Evolutionary conservation across 2,888 invertebrate species (phyloP), one percentile per base, ranked within the genome.

Genomic region (Mesorhabditis spiculigera): DNA sequence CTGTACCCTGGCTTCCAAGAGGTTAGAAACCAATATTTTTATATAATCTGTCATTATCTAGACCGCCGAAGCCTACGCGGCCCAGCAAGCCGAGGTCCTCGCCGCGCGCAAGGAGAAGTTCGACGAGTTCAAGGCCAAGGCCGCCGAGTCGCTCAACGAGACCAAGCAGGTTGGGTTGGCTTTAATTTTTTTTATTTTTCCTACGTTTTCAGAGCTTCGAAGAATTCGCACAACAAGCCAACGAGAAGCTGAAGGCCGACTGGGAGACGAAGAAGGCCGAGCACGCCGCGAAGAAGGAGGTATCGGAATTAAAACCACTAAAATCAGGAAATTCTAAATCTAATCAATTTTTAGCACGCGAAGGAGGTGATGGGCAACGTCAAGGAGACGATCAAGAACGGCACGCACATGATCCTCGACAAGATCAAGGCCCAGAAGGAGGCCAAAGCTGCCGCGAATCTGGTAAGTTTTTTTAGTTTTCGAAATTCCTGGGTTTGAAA

Each of bases 21-120:
- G 58, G 58, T 50, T 10, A 50, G n/a, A 50, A 50, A 50, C 10
- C n/a, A 50, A 50, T n/a, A 50, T 50, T 50, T 50, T 50, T 3
- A 50, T 50, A n/a, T 50, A 13, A 50, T 50, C 58, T 50, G 58
- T 50, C 58, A 50, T 13, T 50, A 50, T 50, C n/a, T 50, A 50
- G 58, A n/a, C 58, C 10, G 58, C n/a, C n/a, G 58, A 50, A 10
- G 58, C 8, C 10, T 50, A 50, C 58, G 58, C 8, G n/a, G 58
- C 58, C 8, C 58, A 50, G n/a, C 10, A 50, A 50, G n/a, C 58
- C 58, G 58, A 10, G 58, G 1, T 13, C 8, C 1, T 13, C 10
- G 58, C 8, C 10, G 58, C 58, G 8, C 58, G 58, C 8, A 10
- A n/a, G n/a, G 58, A 50, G 58, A 50, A 50, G n/a, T 50, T 50